Base-by-base conservation (phyloP, 2,888 invertebrate species). In the Acleris cristana region DNA sequence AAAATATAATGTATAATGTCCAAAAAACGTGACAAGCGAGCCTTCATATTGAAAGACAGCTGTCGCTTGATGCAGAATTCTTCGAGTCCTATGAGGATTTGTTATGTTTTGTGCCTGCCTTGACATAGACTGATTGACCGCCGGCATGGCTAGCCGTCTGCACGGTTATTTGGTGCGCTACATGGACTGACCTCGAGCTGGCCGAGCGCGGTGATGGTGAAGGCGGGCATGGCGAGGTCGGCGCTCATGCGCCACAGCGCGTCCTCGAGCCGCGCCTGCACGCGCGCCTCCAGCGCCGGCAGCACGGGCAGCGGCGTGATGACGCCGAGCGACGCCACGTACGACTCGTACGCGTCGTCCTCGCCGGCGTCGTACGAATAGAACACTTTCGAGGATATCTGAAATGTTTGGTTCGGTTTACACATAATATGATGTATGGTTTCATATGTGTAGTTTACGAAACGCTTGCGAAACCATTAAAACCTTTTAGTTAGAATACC, bases 211-310 rank as follows among this genome's bases (percentile, higher is more conserved):
- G 81, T 86, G 62, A 93, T 87, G 2, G 84, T 84, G 68, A 91
- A 93, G 0, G 89, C 85, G 0, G 93, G 93, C 90, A 92, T 92
- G 14, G 85, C 81, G 16, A 93, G 88, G 61, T 90, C 87, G 0
- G 92, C 90, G 0, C 84, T 77, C 83, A 93, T 85, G 65, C 89
- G 90, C 87, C 90, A 92, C 44, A 93, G 71, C 0, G 89, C 80
- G 70, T 88, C 92, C 49, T 93, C 92, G 0, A 92, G 70, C 2
- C 92, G 58, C 0, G 90, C 90, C 0, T 86, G 73, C 0, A 88
- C 88, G 0, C 82, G 71, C 0, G 88, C 86, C 14, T 90, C 87
- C 0, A 93, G 64, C 0, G 83, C 85, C 0, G 90, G 91, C 63
- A 93, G 74, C 54, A 90, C 90, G 0, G 80, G 80, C 10, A 93